Evolutionary conservation across 1,140 invertebrate species (phyloP).

Genomic region (Papilio dardanus): DNA sequence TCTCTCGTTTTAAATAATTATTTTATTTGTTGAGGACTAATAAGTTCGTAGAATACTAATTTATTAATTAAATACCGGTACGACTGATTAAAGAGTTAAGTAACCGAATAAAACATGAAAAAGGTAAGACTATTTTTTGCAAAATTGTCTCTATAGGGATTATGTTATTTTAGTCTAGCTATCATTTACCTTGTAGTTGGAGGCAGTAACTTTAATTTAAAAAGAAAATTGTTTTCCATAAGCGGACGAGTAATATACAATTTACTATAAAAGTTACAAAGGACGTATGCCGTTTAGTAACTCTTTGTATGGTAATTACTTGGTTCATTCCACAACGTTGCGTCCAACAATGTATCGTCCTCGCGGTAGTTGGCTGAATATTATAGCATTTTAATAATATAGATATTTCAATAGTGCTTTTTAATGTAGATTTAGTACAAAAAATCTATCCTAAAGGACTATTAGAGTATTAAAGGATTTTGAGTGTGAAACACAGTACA

Average conservation of each 20-base stretch:
- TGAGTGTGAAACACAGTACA: no score
- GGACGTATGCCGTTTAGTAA: conserved; percentile 21
- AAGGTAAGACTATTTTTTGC: no score
- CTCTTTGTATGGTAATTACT: conserved; percentile 27
- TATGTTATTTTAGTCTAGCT: no score
- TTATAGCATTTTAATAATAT: neutral
- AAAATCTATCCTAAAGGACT: no score
- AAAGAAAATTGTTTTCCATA: neutral
- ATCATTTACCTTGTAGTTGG: no score
- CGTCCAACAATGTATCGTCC: conserved; percentile 1
- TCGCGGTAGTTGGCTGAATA: neutral
- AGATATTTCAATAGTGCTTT: neutral
- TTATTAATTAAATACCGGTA: neutral
- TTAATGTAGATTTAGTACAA: neutral
- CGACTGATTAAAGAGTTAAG: no score
- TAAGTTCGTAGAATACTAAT: neutral
- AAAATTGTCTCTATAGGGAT: no score
- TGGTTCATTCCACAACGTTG: conserved; percentile 34
- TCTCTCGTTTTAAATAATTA: conserved; percentile 9
- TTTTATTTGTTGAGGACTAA: neutral
- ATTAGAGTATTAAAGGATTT: no score
- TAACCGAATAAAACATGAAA: no score
- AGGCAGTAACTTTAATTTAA: neutral
- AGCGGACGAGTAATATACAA: neutral
- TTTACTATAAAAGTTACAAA: neutral